phyloP scores from a whole-genome alignment of 2,113 vertebrate genomes.

The Pandion haliaetus region DNA sequence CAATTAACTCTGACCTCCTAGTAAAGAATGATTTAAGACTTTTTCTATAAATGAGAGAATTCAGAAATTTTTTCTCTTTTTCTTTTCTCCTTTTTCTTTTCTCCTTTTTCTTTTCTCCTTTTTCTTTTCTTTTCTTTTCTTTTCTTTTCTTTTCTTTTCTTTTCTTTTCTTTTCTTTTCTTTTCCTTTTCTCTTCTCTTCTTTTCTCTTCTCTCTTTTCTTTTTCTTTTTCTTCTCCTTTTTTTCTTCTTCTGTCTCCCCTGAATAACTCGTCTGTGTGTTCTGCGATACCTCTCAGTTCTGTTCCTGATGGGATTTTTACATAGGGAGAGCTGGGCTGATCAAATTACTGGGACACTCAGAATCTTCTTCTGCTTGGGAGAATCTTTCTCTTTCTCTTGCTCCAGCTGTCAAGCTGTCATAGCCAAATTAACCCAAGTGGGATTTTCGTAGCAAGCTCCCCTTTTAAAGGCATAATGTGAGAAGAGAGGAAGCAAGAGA shows the following conservation, averaged over 20 bases:
- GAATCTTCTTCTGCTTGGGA: neutral
- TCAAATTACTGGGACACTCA: neutral
- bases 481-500: neutral
- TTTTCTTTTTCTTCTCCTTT: too few relatives aligned
- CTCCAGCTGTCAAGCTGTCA: neutral
- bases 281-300: neutral
- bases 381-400: neutral
- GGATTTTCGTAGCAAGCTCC: neutral
- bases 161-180: too few relatives aligned
- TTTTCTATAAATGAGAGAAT: neutral
- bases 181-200: too few relatives aligned
- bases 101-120: too few relatives aligned
- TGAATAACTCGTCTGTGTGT: neutral
- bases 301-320: neutral
- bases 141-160: too few relatives aligned
- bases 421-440: neutral
- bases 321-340: neutral
- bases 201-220: accelerated
- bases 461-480: neutral
- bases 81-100: too few relatives aligned
- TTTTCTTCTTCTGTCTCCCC: neutral
- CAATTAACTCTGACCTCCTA: slow-evolving; percentile 37
- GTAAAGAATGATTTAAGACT: slow-evolving; percentile 20
- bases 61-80: neutral
- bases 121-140: too few relatives aligned